These are phyloP conservation scores for Rallus crepitans DNA, from an alignment of 2,797 vertebrate genomes.

Conservation along the genomic window DNA sequence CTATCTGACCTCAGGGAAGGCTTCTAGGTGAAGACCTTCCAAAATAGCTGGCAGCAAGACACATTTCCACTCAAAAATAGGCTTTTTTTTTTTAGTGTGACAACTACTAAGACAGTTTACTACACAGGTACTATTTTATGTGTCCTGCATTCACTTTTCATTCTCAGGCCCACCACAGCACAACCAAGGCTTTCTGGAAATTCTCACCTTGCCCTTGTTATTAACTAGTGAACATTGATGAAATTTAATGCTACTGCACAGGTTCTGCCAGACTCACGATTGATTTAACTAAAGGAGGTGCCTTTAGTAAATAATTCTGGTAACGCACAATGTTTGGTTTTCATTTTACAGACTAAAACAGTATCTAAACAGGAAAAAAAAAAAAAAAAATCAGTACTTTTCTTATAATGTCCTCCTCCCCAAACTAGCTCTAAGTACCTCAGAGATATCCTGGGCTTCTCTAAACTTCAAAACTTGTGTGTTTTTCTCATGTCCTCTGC, in stretches of 20 bases:
- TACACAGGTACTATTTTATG: not conserved
- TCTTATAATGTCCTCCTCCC: fast-evolving
- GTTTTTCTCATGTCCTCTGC: not conserved
- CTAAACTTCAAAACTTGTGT: not conserved
- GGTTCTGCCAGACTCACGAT: not conserved
- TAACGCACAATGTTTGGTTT: not conserved
- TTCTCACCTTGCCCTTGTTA: not conserved
- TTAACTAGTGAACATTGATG: not conserved
- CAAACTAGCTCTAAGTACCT: not conserved
- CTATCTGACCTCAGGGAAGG: not conserved
- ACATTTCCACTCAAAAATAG: not conserved
- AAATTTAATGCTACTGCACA: not conserved
- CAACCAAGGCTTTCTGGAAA: not conserved
- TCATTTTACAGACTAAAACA: not conserved
- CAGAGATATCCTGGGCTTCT: not conserved
- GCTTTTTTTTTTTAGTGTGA: not conserved
- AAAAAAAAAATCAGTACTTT: not conserved
- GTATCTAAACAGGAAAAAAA: not conserved
- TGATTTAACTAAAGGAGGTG: not conserved
- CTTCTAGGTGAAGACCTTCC: not conserved
- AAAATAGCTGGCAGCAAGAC: not conserved
- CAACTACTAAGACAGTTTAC: not conserved
- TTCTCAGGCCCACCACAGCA: not conserved
- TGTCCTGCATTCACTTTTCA: not conserved
- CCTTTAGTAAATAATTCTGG: not conserved